phyloP scores from a whole-genome alignment of 2,888 invertebrate species.

The Phytoseiulus persimilis region DNA sequence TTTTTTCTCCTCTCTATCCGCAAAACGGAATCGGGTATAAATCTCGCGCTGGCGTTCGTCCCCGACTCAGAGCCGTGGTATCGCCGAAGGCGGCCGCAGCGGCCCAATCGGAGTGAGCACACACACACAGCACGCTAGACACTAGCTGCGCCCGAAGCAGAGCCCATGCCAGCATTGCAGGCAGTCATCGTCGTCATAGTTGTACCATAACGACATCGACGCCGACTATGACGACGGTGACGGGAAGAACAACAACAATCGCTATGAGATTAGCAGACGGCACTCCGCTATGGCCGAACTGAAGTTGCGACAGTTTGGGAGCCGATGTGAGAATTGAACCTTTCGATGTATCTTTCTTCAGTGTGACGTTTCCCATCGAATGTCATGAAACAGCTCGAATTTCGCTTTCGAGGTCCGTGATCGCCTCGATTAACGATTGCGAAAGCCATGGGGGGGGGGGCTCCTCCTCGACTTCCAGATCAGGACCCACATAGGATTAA shows the following conservation, averaged over 20 bases:
- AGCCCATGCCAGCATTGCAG: background rate
- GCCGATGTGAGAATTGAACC: no score
- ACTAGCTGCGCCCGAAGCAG: background rate
- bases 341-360: no score
- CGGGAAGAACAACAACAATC: background rate
- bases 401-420: no score
- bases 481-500: no score
- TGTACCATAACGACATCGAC: background rate
- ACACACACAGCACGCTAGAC: background rate
- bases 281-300: background rate
- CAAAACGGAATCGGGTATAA: conserved; percentile 5
- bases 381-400: no score
- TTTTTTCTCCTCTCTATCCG: background rate
- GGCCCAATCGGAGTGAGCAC: background rate
- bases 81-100: background rate
- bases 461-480: no score
- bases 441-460: no score
- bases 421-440: no score
- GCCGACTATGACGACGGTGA: background rate
- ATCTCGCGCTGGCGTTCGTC: background rate
- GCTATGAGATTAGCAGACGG: background rate
- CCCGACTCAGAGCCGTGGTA: background rate
- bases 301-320: no score
- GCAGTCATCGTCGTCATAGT: background rate
- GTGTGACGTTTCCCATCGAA: no score